A percentile compares a stretch with the other conserved stretches of the same genome.
These are phyloP conservation scores for Eidolon dupreanum DNA, from an alignment of 2,797 vertebrate genomes.

Conservation along the genomic window DNA sequence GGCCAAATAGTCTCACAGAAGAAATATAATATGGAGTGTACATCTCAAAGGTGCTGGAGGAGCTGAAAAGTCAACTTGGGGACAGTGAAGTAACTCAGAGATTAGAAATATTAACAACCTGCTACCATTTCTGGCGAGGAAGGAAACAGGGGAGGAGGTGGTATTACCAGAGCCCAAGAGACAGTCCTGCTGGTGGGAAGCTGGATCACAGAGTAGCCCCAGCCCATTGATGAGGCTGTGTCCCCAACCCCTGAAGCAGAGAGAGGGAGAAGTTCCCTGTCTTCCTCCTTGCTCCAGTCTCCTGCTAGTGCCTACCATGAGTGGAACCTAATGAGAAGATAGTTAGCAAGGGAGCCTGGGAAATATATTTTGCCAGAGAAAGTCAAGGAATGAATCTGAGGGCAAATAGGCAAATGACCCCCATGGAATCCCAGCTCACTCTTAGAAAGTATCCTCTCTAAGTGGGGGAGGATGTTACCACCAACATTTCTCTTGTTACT, in stretches of 20 bases:
- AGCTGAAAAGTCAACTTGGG: neutral
- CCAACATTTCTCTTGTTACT: neutral
- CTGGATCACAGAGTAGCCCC: neutral
- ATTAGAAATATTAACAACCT: neutral
- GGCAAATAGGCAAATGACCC: neutral
- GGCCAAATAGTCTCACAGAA: neutral
- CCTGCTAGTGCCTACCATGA: neutral
- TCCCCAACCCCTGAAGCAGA: neutral
- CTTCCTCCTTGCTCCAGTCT: neutral
- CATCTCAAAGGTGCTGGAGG: neutral
- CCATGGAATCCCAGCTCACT: neutral
- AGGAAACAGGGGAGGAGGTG: neutral
- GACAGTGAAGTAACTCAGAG: neutral
- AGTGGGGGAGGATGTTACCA: neutral
- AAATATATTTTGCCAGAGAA: neutral
- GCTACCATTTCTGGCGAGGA: neutral
- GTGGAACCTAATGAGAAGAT: neutral
- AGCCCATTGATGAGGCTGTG: neutral
- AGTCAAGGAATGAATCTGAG: neutral
- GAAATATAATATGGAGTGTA: neutral
- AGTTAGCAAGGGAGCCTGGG: neutral
- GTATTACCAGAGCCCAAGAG: neutral
- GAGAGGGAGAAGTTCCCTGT: neutral
- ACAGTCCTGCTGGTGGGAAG: neutral
- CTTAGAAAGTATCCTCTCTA: neutral